phyloP scores from a whole-genome alignment of 1,140 invertebrate species.

The Trichonephila clavata region DNA sequence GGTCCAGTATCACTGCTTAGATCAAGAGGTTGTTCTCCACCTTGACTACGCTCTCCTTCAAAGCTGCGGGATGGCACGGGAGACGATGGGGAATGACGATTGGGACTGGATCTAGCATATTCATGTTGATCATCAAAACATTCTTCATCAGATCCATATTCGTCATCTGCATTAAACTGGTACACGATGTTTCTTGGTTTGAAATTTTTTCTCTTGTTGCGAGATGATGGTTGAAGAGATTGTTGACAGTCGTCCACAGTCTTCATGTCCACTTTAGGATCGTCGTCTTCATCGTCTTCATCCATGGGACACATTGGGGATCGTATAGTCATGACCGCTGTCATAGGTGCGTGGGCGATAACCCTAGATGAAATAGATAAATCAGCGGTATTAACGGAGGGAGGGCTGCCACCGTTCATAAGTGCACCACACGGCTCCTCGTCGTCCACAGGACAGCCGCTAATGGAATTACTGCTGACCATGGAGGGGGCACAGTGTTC shows the following conservation, averaged over 20 bases:
- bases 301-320: conserved; percentile 57
- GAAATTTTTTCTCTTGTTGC: conserved; percentile 87
- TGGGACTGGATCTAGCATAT: conserved; percentile 28
- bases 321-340: conserved; percentile 56
- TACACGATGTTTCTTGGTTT: conserved; percentile 84
- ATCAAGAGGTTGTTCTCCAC: conserved; percentile 78
- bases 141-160: conserved; percentile 60
- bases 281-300: conserved; percentile 62
- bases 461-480: conserved; percentile 71
- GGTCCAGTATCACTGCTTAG: conserved; percentile 80
- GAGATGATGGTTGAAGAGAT: conserved; percentile 39
- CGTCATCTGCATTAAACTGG: conserved; percentile 77
- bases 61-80: conserved; percentile 48
- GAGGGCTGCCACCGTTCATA: conserved; percentile 67
- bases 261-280: conserved; percentile 24
- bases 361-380: conserved; percentile 22
- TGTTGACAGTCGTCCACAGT: neutral
- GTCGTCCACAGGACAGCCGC: conserved; percentile 59
- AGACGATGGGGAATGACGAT: conserved; percentile 38
- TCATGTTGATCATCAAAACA: conserved; percentile 54
- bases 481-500: conserved; percentile 42
- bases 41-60: conserved; percentile 33
- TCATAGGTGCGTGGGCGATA: conserved; percentile 39
- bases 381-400: conserved; percentile 44
- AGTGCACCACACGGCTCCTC: conserved; percentile 53